Conservation (phyloP, 1,140 invertebrate genomes). For the Lepeophtheirus salmonis region DNA sequence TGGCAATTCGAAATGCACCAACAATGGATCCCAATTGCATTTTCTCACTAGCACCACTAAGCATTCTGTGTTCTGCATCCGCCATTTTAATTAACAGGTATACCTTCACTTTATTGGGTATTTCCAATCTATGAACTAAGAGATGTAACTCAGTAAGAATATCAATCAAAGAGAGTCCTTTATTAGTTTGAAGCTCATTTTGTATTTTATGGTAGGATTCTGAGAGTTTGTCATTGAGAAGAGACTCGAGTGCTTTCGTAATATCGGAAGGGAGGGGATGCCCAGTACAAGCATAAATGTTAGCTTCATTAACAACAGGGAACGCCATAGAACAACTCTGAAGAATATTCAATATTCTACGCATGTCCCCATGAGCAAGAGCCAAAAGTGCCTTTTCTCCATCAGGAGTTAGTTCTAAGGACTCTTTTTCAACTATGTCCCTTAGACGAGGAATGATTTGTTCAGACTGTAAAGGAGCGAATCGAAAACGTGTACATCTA, state of each 20-base stretch:
- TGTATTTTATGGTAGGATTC: constrained; percentile 62
- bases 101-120: neutral
- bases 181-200: constrained; percentile 24
- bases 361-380: constrained; percentile 90
- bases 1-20: constrained; percentile 4
- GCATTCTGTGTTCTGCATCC: constrained; percentile 2
- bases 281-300: constrained; percentile 88
- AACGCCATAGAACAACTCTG: constrained; percentile 76
- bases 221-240: constrained; percentile 66
- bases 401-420: constrained; percentile 60
- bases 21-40: constrained; percentile 9
- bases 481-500: constrained; percentile 88
- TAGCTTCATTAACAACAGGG: constrained; percentile 51
- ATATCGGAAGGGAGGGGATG: constrained; percentile 81
- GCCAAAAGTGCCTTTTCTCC: constrained; percentile 75
- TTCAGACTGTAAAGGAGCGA: constrained; percentile 62
- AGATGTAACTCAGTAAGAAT: constrained; percentile 30
- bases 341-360: constrained; percentile 83
- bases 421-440: constrained; percentile 63
- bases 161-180: constrained; percentile 23
- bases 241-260: constrained; percentile 64
- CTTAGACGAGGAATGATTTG: constrained; percentile 79
- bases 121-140: constrained; percentile 27
- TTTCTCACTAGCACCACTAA: neutral
- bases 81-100: constrained; percentile 10